Evolutionary conservation across 1,140 invertebrate genomes (phyloP), one percentile per base, ranked within the genome.

Genomic region (Antheraea mylitta): DNA sequence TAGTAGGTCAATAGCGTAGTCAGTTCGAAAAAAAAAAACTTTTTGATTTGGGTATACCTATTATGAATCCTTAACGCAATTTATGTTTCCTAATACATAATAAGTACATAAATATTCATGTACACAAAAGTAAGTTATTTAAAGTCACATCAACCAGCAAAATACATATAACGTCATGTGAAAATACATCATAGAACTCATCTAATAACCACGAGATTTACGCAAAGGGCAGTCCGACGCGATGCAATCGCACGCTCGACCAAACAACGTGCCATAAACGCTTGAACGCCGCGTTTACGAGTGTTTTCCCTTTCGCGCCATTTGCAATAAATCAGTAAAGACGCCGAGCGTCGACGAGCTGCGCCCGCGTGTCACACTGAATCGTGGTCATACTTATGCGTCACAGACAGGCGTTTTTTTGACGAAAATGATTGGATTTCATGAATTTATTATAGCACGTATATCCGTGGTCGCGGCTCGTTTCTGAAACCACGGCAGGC

Each of bases 281-380:
- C 67, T 68, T 66, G 70, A 66, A 72, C 67, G 77, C 68, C 65
- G 74, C 78, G 78, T 78, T 89, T 89, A 91, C 82, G 87, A 85
- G 83, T 87, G 80, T 90, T 91, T 88, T 91, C 86, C 80, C 87
- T 91, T 91, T 91, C 87, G 80, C 83, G 80, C 86, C 80, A 91
- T 91, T 91, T 90, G 89, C 89, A 91, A 85, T 91, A 91, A 91
- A 91, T 91, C 87, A 91, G 77, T 71, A 69, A 79, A 70, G 80
- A 79, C 80, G 80, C 77, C 68, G 77, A 86, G 84, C 86, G 85
- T 81, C 86, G 84, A 81, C 72, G 80, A 71, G 67, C 73, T 79
- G 74, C 75, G 76, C 73, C 77, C 68, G 66, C 64, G 78, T 70
- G 74, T 74, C 76, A 73, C 71, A 69, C 62, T 64, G 69, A 77